Conservation (phyloP, 2,797 vertebrate species). For the Centropyge bicolor region DNA sequence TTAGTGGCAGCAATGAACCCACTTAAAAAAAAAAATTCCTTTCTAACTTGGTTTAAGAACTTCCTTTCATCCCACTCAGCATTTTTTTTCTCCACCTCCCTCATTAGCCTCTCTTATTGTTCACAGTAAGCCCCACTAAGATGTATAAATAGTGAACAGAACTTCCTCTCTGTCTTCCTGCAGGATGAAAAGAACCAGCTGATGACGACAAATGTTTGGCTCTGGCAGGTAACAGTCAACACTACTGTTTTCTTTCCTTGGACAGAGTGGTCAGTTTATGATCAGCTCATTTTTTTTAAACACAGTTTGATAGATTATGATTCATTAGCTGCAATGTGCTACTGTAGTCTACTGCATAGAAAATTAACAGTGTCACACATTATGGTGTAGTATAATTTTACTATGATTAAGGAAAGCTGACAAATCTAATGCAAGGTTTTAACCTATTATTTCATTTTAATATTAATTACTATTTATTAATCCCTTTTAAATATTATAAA, state of each 20-base stretch:
- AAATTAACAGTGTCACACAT: neutral
- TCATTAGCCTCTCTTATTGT: constrained; percentile 54
- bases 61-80: constrained; percentile 38
- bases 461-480: neutral
- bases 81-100: constrained; percentile 46
- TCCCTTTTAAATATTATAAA: neutral
- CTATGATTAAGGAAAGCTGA: neutral
- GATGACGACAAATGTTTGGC: constrained; percentile 90
- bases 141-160: constrained; percentile 40
- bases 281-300: neutral
- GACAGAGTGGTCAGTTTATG: no score
- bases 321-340: neutral
- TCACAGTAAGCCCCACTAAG: constrained; percentile 25
- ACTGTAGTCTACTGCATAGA: neutral
- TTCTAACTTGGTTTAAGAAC: constrained; percentile 19
- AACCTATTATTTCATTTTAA: neutral
- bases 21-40: constrained; percentile 3
- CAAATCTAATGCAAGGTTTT: neutral
- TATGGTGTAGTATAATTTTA: neutral
- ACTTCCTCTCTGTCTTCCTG: constrained; percentile 21
- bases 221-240: constrained; percentile 84
- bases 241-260: neutral
- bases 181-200: constrained; percentile 91
- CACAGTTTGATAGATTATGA: neutral
- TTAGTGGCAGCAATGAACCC: constrained; percentile 51